These are phyloP conservation scores for Phorcus lineatus DNA, from an alignment of 2,888 invertebrate species.

Conservation along the genomic window DNA sequence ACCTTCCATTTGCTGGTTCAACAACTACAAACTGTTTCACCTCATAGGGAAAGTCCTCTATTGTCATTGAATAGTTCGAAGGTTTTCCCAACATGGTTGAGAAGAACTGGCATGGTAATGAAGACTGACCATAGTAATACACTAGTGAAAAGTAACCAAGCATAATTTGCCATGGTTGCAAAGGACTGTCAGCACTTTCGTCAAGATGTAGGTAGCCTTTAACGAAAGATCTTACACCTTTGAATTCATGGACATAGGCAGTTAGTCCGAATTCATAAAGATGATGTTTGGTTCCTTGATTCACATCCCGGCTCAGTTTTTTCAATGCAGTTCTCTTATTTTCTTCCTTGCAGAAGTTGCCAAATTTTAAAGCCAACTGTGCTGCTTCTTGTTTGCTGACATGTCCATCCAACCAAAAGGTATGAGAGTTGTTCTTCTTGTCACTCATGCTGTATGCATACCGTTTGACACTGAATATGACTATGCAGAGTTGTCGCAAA, in stretches of 20 bases:
- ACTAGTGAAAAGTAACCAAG: constrained; percentile 45
- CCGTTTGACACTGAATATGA: constrained; percentile 45
- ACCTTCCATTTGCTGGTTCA: constrained; percentile 35
- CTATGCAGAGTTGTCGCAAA: constrained; percentile 26
- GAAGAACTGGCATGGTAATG: constrained; percentile 48
- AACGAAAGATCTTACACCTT: constrained; percentile 46
- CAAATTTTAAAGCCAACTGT: constrained; percentile 35
- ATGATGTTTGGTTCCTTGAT: constrained; percentile 5
- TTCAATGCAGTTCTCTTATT: constrained; percentile 9
- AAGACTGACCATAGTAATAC: constrained; percentile 48
- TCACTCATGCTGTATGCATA: constrained; percentile 33
- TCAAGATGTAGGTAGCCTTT: constrained; percentile 42
- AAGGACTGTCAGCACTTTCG: not conserved
- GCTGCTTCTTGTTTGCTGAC: constrained; percentile 42
- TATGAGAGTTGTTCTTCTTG: not conserved
- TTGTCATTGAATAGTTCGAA: constrained; percentile 29
- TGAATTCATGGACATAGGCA: constrained; percentile 43
- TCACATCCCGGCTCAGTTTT: not conserved
- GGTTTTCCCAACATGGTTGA: constrained; percentile 32
- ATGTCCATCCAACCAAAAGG: constrained; percentile 36
- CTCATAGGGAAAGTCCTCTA: constrained; percentile 41
- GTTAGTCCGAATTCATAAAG: constrained; percentile 50
- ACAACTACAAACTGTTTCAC: constrained; percentile 40
- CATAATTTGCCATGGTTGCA: constrained; percentile 36
- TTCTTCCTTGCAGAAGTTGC: constrained; percentile 34